Evolutionary conservation across 2,113 vertebrate species (phyloP), one percentile per base, ranked within the genome.

Genomic region (Corvus cornix): DNA sequence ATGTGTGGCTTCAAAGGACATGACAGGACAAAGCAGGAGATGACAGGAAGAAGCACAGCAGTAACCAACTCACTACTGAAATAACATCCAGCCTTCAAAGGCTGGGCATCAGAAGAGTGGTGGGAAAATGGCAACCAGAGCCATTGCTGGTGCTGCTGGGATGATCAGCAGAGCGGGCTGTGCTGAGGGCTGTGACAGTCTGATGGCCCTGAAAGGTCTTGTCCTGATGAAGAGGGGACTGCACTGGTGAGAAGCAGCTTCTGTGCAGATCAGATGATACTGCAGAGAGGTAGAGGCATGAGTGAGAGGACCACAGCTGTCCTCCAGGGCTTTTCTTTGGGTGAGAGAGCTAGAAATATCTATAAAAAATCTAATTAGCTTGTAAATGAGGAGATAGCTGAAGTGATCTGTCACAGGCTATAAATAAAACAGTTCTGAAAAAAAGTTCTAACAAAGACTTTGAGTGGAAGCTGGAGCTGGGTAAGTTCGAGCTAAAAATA

Each of bases 81-180:
- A 43, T 43, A 59, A 33, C 37, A 87, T 20, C 70, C 78, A 75
- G 60, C 14, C 27, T 62, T 64, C 26, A 43, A 63, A 84, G 44
- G 43, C 77, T 74, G 30, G 2, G 0, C 1, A 2, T 19, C 68
- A 77, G 67, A 48, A 46, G 72, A 16, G 26, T 17, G 35, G 19
- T 12, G 7, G 59, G 24, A 8, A 64, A 81, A 67, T 1, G 39
- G 43, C 74, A 35, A 7, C 9, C 37, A 31, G 27, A 0, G 5
- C 27, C 16, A 5, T 9, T 16, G 43, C 66, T 67, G 48, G 26
- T 82, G 56, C 39, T 70, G 55, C 46, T 80, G 63, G 73, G n/a
- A 27, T 0, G 0, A 60, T 52, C 4, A 5, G 30, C 67, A 64
- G 75, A 39, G 62, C 0, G 0, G 43, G 70, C 35, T 51, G 79